Evolutionary conservation across 2,113 vertebrate genomes (phyloP), one percentile per base, ranked within the genome.

Genomic region (Xiphophorus hellerii): DNA sequence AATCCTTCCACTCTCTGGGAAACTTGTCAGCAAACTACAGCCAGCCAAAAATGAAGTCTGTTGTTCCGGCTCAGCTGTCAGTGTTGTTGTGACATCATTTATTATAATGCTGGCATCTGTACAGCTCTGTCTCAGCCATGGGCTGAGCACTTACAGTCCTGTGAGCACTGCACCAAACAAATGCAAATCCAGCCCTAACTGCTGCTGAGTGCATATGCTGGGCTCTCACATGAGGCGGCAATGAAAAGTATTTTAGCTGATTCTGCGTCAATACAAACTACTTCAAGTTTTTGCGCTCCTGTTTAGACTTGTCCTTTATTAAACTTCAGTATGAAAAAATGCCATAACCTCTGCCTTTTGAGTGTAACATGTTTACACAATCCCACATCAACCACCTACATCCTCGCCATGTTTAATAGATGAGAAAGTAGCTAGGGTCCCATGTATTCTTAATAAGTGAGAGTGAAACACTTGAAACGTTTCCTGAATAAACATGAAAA

Each of bases 1-100:
- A 82, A 85, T 78, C 77, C 80, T 66, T 79, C 60, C 5, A 5
- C 73, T 78, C 84, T 76, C 77, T 63, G 83, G 82, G 87, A 80
- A 84, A 69, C 76, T 62, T 65, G 76, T 89, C 82, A 86, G 82
- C 80, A 83, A 87, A 88, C 69, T 58, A 42, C 65, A 70, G 66
- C 66, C 33, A n/a, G 76, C 75, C 81, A 86, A 20, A 48, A 84
- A 68, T 72, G 65, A 82, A 87, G 82, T 78, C 81, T 33, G 85
- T 84, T 92, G 74, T 88, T 89, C 80, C 37, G 14, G 77, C 84
- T 89, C 77, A 81, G 79, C 84, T 83, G 84, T 85, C 83, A 80
- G 70, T 78, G 83, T 74, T 84, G 81, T 79, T 35, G 27, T 89
- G 87, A 88, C 86, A 91, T 80, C 78, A 87, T 79, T 87, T 68